A percentile compares a stretch with the other conserved stretches of the same genome.
These are phyloP conservation scores for Pungitius pungitius DNA, from an alignment of 2,113 vertebrate genomes.

Conservation along the genomic window DNA sequence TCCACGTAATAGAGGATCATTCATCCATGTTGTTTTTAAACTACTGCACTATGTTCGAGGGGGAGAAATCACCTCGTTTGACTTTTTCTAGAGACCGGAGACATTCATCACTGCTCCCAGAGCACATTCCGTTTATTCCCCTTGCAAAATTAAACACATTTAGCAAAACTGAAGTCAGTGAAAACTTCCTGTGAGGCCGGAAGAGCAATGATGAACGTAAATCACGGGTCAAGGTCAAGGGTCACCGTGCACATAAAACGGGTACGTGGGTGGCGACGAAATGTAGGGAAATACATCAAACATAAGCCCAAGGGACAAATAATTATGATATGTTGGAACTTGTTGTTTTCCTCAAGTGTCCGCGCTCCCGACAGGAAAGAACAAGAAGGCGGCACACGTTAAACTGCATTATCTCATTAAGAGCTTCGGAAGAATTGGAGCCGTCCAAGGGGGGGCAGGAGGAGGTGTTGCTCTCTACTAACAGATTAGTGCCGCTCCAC, in stretches of 20 bases:
- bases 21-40: conserved; percentile 41
- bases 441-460: conserved; percentile 10
- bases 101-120: conserved; percentile 37
- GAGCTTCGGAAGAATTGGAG: conserved; percentile 61
- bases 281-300: background rate
- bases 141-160: background rate
- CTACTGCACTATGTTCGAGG: conserved; percentile 38
- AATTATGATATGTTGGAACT: background rate
- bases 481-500: conserved; percentile 58
- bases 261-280: background rate
- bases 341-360: conserved; percentile 17
- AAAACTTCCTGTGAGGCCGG: background rate
- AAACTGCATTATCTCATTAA: conserved; percentile 62
- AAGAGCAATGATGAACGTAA: conserved; percentile 1
- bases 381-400: conserved; percentile 37
- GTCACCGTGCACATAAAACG: background rate
- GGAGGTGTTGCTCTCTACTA: conserved; percentile 45
- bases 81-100: conserved; percentile 13
- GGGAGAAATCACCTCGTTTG: conserved; percentile 33
- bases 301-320: background rate
- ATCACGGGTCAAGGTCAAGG: conserved; percentile 17
- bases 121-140: conserved; percentile 13
- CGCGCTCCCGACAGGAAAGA: conserved; percentile 6
- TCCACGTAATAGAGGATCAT: conserved; percentile 42
- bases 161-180: background rate